Evolutionary conservation across 2,113 vertebrate genomes (phyloP).

Genomic region (Carollia perspicillata): DNA sequence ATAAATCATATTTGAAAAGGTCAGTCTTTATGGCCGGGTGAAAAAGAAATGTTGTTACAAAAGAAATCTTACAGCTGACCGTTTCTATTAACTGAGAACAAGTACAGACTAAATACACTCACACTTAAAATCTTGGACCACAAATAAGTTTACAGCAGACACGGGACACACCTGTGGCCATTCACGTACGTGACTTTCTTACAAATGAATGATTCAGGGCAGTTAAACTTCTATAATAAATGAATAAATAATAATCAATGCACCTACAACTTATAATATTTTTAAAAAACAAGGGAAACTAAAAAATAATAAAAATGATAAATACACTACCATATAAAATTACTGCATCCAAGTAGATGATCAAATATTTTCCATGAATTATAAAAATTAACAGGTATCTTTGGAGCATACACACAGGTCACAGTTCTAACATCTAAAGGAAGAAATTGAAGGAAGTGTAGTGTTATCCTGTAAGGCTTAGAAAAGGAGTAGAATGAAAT

Average conservation of each 20-base stretch:
- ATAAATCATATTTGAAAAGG: neutral
- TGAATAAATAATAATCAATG: neutral
- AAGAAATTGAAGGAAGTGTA: neutral
- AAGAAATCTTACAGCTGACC: neutral
- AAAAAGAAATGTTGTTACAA: neutral
- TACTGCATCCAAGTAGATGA: neutral
- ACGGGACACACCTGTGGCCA: neutral
- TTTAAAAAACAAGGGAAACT: neutral
- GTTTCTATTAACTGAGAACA: neutral
- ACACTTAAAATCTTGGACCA: neutral
- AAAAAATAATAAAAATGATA: neutral
- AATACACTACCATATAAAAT: neutral
- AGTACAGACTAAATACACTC: neutral
- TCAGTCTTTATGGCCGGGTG: neutral
- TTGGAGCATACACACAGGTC: neutral
- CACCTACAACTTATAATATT: neutral
- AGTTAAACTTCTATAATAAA: neutral
- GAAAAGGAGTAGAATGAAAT: neutral
- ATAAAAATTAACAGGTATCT: neutral
- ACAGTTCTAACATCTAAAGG: neutral
- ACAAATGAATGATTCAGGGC: neutral
- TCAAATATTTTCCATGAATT: neutral
- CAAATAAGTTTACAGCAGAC: neutral
- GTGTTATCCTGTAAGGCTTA: neutral
- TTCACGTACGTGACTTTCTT: neutral